These are phyloP conservation scores for Crossaster papposus DNA, from an alignment of 53 echinoderm and acorn worm species.

Conservation along the genomic window DNA sequence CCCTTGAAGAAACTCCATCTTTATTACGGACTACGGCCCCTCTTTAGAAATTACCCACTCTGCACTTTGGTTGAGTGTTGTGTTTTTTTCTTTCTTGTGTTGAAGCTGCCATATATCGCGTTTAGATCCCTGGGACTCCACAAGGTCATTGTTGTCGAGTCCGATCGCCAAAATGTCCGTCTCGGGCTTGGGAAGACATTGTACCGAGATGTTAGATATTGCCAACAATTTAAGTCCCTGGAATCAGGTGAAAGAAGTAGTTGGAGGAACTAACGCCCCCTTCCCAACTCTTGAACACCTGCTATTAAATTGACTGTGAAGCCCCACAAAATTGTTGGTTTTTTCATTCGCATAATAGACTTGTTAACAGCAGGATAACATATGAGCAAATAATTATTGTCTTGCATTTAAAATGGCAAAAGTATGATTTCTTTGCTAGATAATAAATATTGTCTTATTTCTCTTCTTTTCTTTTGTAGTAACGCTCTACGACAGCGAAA, in stretches of 20 bases:
- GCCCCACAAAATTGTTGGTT: neutral
- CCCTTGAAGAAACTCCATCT: constrained; percentile 25
- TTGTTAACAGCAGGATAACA: no score
- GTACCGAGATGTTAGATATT: constrained; percentile 32
- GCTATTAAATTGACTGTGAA: constrained; percentile 34
- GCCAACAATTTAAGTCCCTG: neutral
- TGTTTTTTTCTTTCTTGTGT: neutral
- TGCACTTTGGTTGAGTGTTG: neutral
- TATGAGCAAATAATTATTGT: no score
- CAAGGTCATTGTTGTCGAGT: constrained; percentile 44
- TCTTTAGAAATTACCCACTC: constrained; percentile 9
- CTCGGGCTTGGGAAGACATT: constrained; percentile 8
- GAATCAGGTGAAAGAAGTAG: constrained; percentile 3
- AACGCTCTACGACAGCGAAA: constrained; percentile 34
- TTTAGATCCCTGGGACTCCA: constrained; percentile 26
- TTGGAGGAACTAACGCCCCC: neutral
- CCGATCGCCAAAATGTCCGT: constrained; percentile 26
- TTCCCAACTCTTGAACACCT: constrained; percentile 18
- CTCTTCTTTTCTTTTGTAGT: constrained; percentile 44
- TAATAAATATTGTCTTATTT: neutral
- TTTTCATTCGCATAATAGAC: neutral
- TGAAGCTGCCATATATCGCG: constrained; percentile 22
- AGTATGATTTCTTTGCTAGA: neutral
- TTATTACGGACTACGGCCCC: constrained; percentile 20
- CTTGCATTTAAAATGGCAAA: no score